A percentile compares a stretch with the other conserved stretches of the same genome.
Conservation (phyloP, 2,797 vertebrate species). For the Propithecus perrieri region DNA sequence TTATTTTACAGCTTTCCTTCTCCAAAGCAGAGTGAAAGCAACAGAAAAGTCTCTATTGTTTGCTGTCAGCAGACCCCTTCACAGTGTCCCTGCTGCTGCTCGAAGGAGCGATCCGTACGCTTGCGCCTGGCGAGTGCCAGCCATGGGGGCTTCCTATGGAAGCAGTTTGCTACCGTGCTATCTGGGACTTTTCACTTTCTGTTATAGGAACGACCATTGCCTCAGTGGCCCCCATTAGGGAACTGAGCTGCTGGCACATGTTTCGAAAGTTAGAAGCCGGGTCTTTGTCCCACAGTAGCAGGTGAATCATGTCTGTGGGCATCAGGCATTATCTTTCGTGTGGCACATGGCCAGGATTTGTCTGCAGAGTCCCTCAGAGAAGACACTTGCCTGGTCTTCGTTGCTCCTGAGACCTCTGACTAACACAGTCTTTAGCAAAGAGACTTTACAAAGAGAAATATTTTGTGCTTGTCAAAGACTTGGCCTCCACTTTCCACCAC, state of each 20-base stretch:
- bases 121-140: rapidly evolving
- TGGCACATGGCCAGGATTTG: neutral
- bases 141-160: neutral
- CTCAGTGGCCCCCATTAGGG: neutral
- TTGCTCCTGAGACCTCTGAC: neutral
- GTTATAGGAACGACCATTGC: neutral
- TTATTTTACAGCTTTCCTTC: neutral
- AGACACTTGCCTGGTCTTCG: neutral
- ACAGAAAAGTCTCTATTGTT: neutral
- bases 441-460: neutral
- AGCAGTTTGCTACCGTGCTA: neutral
- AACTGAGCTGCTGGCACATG: neutral
- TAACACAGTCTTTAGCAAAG: neutral
- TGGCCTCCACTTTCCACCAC: neutral
- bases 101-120: rapidly evolving
- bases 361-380: neutral
- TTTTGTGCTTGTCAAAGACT: neutral
- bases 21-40: neutral
- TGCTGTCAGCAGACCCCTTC: neutral
- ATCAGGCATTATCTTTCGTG: neutral
- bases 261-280: neutral
- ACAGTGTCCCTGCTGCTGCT: neutral
- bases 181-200: neutral
- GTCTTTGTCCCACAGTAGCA: neutral
- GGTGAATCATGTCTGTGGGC: neutral